Percentiles rank a stretch among this genome's conserved stretches.
These are phyloP conservation scores for Lichenostomus cassidix DNA, from an alignment of 2,113 vertebrate genomes.

Conservation along the genomic window DNA sequence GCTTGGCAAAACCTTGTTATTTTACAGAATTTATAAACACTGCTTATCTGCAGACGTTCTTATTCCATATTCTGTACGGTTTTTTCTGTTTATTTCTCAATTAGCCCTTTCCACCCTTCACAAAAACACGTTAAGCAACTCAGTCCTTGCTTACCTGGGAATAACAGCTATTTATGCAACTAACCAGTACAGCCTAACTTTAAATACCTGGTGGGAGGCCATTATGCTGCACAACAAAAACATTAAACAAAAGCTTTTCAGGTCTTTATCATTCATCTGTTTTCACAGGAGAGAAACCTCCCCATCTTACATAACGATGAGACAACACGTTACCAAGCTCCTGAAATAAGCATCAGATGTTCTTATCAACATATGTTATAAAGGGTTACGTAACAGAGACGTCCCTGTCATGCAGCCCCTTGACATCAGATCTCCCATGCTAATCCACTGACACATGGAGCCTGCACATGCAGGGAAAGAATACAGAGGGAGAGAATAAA, in stretches of 20 bases:
- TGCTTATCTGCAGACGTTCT: background rate
- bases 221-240: background rate
- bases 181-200: background rate
- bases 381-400: background rate
- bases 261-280: slow-evolving; percentile 20
- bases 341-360: slow-evolving; percentile 32
- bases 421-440: slow-evolving; percentile 13
- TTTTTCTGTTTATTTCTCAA: background rate
- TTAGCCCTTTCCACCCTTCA: background rate
- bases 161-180: slow-evolving; percentile 23
- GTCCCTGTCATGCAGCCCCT: background rate
- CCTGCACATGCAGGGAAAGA: background rate
- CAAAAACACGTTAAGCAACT: background rate
- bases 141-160: background rate
- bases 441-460: slow-evolving; percentile 40
- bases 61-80: background rate
- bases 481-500: background rate
- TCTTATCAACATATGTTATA: background rate
- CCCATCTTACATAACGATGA: background rate
- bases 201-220: background rate
- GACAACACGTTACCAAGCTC: background rate
- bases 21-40: background rate
- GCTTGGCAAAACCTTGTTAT: background rate
- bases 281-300: slow-evolving; percentile 8
- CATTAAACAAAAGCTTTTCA: slow-evolving; percentile 35